Evolutionary conservation across 2,888 invertebrate species (phyloP).

Genomic region (Syritta pipiens): DNA sequence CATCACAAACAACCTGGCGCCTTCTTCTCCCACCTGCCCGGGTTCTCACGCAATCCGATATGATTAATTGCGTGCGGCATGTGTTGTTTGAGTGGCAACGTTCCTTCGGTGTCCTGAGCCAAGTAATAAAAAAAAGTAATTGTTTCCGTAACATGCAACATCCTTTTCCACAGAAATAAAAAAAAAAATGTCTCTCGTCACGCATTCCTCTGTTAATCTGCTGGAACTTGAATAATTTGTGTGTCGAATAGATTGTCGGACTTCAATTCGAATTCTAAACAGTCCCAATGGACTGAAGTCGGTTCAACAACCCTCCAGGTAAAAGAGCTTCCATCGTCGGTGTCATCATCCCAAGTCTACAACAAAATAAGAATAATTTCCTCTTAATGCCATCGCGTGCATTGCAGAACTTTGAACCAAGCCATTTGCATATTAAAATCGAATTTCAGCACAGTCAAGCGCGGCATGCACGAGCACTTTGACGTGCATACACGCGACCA

Average conservation of each 20-base stretch:
- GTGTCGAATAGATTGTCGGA: not conserved
- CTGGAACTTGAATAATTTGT: not conserved
- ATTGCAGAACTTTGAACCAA: too few species aligned
- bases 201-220: not conserved
- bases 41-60: not conserved
- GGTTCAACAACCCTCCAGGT: too few species aligned
- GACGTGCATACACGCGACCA: too few species aligned
- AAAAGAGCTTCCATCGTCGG: too few species aligned
- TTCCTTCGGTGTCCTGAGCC: not conserved
- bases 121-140: conserved; percentile 9
- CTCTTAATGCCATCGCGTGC: too few species aligned
- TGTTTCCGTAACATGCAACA: conserved; percentile 20
- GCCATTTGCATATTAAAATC: too few species aligned
- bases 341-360: too few species aligned
- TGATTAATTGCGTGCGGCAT: conserved; percentile 25
- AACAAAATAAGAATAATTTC: too few species aligned
- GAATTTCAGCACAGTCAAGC: too few species aligned
- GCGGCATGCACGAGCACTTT: too few species aligned
- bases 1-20: not conserved
- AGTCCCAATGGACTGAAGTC: too few species aligned
- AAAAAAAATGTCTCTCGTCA: not conserved
- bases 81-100: conserved; percentile 11
- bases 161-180: not conserved
- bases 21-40: not conserved
- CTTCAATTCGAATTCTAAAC: too few species aligned